phyloP scores from a whole-genome alignment of 2,888 invertebrate species.

The Hermaeophaga mercurialis region DNA sequence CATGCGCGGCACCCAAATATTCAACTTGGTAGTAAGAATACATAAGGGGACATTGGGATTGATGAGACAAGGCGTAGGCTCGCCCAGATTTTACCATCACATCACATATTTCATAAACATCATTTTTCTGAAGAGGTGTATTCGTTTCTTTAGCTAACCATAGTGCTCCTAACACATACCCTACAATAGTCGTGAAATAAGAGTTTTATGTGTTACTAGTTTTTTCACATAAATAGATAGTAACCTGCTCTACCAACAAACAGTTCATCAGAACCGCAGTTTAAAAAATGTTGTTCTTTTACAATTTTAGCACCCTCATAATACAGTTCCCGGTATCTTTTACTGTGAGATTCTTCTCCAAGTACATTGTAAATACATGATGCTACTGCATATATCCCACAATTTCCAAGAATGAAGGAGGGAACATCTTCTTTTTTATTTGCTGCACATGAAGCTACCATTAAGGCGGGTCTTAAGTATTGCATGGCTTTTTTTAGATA shows the following conservation, averaged over 20 bases:
- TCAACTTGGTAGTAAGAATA: constrained; percentile 73
- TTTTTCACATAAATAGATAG: too few relatives aligned
- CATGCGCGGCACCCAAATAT: constrained; percentile 76
- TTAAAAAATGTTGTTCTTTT: constrained; percentile 63
- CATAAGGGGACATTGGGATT: constrained; percentile 73
- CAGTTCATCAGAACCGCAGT: constrained; percentile 79
- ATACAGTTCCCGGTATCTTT: constrained; percentile 55
- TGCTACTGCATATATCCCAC: constrained; percentile 76
- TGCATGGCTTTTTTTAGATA: constrained; percentile 66
- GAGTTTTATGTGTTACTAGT: too few relatives aligned
- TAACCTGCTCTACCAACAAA: constrained; percentile 83
- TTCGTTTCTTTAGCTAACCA: constrained; percentile 70
- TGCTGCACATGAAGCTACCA: constrained; percentile 58
- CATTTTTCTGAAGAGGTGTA: constrained; percentile 56
- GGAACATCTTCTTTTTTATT: constrained; percentile 63
- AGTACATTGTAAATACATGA: constrained; percentile 64
- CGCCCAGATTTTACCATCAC: constrained; percentile 74
- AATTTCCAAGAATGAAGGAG: constrained; percentile 79
- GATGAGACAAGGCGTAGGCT: constrained; percentile 65
- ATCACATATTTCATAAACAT: constrained; percentile 69
- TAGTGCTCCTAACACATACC: constrained; percentile 77
- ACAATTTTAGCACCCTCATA: constrained; percentile 56
- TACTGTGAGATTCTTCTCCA: constrained; percentile 56
- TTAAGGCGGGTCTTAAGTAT: constrained; percentile 68
- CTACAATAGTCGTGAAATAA: constrained; percentile 22